A percentile compares a stretch with the other conserved stretches of the same genome.
phyloP scores from a whole-genome alignment of 2,113 vertebrate genomes.

The Nyctibius bracteatus region DNA sequence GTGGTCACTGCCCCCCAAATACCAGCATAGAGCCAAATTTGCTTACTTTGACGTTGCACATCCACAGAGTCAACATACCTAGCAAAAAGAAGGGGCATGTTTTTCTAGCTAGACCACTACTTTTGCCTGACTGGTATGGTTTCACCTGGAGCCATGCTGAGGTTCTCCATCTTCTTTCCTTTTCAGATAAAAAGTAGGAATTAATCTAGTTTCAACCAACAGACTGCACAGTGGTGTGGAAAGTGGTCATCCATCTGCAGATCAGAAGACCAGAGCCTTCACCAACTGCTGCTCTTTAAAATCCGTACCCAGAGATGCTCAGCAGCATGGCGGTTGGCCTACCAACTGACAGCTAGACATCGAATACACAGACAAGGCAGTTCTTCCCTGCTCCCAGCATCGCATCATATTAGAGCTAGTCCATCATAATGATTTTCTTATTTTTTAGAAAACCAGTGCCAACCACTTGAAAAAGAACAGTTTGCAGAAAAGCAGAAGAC shows the following conservation, averaged over 20 bases:
- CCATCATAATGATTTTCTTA: not conserved
- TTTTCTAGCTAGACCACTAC: not conserved
- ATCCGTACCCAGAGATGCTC: not conserved
- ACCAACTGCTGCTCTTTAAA: not conserved
- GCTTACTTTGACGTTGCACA: not conserved
- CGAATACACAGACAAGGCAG: not conserved
- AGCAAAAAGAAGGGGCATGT: accelerated
- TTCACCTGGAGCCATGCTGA: not conserved
- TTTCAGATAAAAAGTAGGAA: not conserved
- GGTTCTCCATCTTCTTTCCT: not conserved
- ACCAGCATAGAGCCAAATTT: not conserved
- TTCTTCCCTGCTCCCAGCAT: not conserved
- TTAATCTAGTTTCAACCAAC: not conserved
- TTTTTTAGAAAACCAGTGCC: not conserved
- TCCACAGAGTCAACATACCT: not conserved
- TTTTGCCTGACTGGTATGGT: not conserved
- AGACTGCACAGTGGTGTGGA: not conserved
- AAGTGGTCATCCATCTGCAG: not conserved
- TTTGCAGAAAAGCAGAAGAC: not conserved
- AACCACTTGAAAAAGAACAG: not conserved
- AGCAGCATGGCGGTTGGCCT: not conserved
- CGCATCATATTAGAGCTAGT: not conserved
- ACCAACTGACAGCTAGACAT: not conserved
- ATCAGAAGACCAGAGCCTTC: not conserved
- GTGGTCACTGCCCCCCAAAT: not conserved